Percentiles rank a stretch among this genome's conserved stretches.
Conservation (phyloP, 1,140 invertebrate species). For the Oreohelix idahoensis region DNA sequence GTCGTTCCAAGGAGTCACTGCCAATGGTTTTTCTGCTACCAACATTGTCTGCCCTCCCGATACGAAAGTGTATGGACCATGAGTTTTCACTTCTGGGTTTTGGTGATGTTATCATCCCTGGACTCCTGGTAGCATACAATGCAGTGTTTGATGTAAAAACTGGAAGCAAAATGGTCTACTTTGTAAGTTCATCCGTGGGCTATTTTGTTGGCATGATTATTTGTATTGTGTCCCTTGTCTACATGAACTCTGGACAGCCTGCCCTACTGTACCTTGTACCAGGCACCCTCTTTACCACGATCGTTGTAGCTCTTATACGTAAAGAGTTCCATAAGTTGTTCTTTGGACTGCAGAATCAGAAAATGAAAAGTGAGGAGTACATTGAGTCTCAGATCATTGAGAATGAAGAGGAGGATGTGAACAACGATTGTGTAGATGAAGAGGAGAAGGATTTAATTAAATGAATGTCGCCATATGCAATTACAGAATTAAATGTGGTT, state of each 20-base stretch:
- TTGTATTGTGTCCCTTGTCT: slow-evolving; percentile 76
- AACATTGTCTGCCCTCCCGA: slow-evolving; percentile 57
- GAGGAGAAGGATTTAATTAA: slow-evolving; percentile 21
- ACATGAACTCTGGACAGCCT: slow-evolving; percentile 78
- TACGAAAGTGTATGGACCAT: slow-evolving; percentile 62
- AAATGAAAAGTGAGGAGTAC: background rate
- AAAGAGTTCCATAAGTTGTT: slow-evolving; percentile 74
- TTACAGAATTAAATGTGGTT: too few species aligned
- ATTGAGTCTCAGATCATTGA: background rate
- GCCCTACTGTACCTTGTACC: slow-evolving; percentile 80
- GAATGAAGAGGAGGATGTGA: slow-evolving; percentile 6
- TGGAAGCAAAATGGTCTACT: slow-evolving; percentile 73
- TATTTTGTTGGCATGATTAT: slow-evolving; percentile 77
- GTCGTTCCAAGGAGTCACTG: slow-evolving; percentile 65
- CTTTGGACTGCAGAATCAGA: background rate
- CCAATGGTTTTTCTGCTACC: slow-evolving; percentile 78
- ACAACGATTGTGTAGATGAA: slow-evolving; percentile 8
- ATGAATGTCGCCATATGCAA: background rate
- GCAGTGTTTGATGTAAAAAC: slow-evolving; percentile 75
- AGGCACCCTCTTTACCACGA: slow-evolving; percentile 76
- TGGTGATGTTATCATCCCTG: slow-evolving; percentile 79
- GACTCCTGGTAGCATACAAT: slow-evolving; percentile 75
- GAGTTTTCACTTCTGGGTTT: slow-evolving; percentile 77
- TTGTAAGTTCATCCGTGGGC: slow-evolving; percentile 71
- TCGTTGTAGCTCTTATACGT: slow-evolving; percentile 71